Evolutionary conservation across 2,888 invertebrate genomes (phyloP).

Genomic region (Megamerina dolium): DNA sequence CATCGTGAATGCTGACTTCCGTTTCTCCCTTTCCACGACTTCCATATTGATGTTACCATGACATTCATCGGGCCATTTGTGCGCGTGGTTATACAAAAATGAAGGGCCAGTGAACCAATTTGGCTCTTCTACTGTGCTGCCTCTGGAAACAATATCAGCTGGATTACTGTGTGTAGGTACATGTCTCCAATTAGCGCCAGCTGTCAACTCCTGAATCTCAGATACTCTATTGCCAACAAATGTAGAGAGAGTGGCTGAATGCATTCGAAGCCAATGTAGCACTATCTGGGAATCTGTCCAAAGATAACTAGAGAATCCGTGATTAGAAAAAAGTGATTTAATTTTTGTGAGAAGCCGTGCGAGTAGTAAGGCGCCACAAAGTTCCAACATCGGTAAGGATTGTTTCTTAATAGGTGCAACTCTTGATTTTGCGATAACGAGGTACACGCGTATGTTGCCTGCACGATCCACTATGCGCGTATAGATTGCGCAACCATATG

Average conservation of each 20-base stretch:
- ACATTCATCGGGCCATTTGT: conserved; percentile 5
- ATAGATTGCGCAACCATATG: conserved; percentile 7
- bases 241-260: conserved; percentile 12
- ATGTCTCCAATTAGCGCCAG: conserved; percentile 12
- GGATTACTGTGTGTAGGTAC: conserved; percentile 16
- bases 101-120: conserved; percentile 15
- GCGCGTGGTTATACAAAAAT: conserved; percentile 5
- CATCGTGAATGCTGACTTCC: conserved; percentile 6
- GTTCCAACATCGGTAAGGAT: conserved; percentile 8
- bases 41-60: conserved; percentile 3
- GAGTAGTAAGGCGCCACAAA: conserved; percentile 9
- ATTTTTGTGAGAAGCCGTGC: conserved; percentile 5
- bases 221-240: conserved; percentile 10
- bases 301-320: background rate
- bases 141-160: conserved; percentile 17
- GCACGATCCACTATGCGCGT: background rate
- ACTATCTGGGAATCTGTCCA: conserved; percentile 19
- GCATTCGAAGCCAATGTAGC: conserved; percentile 10
- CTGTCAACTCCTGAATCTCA: conserved; percentile 15
- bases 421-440: conserved; percentile 8
- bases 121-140: conserved; percentile 11
- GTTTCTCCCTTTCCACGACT: conserved; percentile 1
- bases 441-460: background rate
- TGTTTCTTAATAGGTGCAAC: conserved; percentile 8
- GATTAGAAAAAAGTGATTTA: background rate